A percentile compares a stretch with the other conserved stretches of the same genome.
phyloP scores from a whole-genome alignment of 2,113 vertebrate genomes.

The Herpailurus yagouaroundi region DNA sequence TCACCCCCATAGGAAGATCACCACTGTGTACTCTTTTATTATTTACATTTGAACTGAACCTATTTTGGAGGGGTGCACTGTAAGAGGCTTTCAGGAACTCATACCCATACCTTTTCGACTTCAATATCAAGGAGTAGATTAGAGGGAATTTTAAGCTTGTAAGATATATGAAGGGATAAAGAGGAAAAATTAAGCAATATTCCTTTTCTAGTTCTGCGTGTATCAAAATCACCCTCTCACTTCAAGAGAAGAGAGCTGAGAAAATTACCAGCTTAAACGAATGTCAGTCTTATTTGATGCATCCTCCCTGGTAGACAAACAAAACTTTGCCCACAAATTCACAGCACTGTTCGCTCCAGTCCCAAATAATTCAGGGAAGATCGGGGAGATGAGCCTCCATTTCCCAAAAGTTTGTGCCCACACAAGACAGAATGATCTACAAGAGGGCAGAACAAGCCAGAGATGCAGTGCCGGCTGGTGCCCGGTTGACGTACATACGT shows the following conservation, averaged over 20 bases:
- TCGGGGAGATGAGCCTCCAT: not conserved
- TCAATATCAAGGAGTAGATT: not conserved
- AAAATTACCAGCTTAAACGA: not conserved
- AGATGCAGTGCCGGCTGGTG: not conserved
- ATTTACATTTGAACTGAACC: not conserved
- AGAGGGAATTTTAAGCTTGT: not conserved
- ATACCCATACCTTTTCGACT: not conserved
- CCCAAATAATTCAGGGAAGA: not conserved
- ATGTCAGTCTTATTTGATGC: not conserved
- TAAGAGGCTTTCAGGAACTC: not conserved
- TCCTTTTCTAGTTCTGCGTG: not conserved
- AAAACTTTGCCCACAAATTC: not conserved
- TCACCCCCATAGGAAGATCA: not conserved
- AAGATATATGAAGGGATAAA: not conserved
- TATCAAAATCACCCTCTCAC: not conserved
- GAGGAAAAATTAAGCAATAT: not conserved
- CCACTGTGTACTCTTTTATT: not conserved
- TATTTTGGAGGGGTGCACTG: not conserved
- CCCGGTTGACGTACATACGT: too few species aligned
- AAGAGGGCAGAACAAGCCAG: not conserved
- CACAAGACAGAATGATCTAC: not conserved
- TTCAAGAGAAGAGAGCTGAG: not conserved
- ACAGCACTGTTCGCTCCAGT: not conserved
- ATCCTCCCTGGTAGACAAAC: not conserved
- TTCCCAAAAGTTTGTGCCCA: not conserved